Percentiles rank a stretch among this genome's conserved stretches.
These are phyloP conservation scores for Microtus montanus DNA, from an alignment of 2,113 vertebrate species.

Conservation along the genomic window DNA sequence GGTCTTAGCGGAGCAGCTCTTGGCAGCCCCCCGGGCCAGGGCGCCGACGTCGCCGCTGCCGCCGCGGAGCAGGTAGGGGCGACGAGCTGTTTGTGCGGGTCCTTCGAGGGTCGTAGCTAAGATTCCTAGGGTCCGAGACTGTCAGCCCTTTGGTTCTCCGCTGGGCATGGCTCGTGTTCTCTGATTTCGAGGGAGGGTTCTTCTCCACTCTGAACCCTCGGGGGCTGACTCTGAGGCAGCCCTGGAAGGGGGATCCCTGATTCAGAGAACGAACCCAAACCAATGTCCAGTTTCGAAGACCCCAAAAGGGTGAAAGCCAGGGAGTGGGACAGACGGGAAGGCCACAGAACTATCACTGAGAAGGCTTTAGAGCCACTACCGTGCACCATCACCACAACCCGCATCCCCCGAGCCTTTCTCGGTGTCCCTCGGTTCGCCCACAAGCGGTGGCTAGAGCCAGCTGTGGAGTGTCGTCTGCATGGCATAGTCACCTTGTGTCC, in stretches of 20 bases:
- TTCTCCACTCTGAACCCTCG: neutral
- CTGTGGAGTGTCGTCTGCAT: neutral
- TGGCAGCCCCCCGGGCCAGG: constrained; percentile 88
- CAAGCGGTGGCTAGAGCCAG: neutral
- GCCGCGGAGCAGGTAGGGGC: constrained; percentile 93
- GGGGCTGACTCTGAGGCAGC: neutral
- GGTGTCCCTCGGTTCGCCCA: neutral
- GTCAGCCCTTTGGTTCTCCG: neutral
- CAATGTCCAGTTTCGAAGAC: neutral
- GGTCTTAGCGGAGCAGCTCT: constrained; percentile 86
- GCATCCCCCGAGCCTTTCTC: neutral
- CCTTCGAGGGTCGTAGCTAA: neutral
- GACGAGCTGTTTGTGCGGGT: neutral
- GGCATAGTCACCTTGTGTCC: neutral
- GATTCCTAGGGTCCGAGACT: neutral
- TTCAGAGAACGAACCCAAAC: neutral
- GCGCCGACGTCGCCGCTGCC: constrained; percentile 81
- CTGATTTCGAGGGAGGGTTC: neutral
- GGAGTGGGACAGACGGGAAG: neutral
- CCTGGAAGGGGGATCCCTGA: neutral
- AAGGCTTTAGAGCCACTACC: neutral
- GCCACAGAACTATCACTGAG: neutral
- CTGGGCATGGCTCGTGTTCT: neutral
- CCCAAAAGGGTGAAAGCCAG: neutral
- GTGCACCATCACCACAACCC: fast-evolving